These are phyloP conservation scores for Torymus texanus DNA, from an alignment of 2,888 invertebrate species.

Conservation along the genomic window DNA sequence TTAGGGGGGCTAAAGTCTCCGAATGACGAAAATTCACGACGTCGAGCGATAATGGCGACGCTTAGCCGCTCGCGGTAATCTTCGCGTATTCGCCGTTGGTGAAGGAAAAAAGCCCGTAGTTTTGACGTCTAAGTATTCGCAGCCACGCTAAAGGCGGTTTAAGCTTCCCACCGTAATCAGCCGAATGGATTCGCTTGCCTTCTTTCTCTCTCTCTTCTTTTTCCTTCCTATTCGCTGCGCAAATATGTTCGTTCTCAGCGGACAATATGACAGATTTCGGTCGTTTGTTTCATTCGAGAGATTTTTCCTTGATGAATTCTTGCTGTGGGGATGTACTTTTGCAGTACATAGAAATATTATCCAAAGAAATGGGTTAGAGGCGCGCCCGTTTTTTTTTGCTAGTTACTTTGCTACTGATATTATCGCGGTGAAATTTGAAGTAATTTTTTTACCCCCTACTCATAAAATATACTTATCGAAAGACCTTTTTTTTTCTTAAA, in stretches of 20 bases:
- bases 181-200: slow-evolving; percentile 3
- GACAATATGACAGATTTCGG: neutral
- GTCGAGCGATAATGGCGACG: slow-evolving; percentile 29
- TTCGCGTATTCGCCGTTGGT: slow-evolving; percentile 45
- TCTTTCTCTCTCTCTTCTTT: neutral
- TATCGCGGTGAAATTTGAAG: too few relatives aligned
- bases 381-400: too few relatives aligned
- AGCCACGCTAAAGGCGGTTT: slow-evolving; percentile 52
- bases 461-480: too few relatives aligned
- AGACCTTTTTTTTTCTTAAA: too few relatives aligned
- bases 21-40: slow-evolving; percentile 19
- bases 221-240: neutral
- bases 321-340: too few relatives aligned
- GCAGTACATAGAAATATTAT: too few relatives aligned
- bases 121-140: slow-evolving; percentile 54
- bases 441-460: too few relatives aligned
- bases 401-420: too few relatives aligned
- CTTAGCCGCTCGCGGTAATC: slow-evolving; percentile 40
- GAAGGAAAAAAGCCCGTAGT: slow-evolving; percentile 44
- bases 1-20: neutral
- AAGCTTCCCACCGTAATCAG: slow-evolving; percentile 38
- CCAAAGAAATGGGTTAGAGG: too few relatives aligned
- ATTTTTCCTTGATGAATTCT: neutral
- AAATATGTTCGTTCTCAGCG: neutral
- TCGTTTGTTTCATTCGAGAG: neutral